Conservation (phyloP, 2,113 vertebrate species). For the Paedocypris sp. region DNA sequence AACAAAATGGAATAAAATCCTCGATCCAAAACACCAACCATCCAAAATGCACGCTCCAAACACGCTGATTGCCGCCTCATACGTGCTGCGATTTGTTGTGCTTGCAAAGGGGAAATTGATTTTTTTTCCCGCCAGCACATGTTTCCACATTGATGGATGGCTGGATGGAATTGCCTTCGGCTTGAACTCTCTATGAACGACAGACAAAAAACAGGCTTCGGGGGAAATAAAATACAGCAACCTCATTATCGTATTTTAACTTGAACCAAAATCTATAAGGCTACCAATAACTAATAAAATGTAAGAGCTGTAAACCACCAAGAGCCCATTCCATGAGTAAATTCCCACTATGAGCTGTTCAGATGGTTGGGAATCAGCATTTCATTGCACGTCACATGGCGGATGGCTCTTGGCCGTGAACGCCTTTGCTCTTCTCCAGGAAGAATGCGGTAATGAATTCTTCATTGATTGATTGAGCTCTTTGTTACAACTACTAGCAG, state of each 20-base stretch:
- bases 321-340: not conserved
- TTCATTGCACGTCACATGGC: not conserved
- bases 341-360: not conserved
- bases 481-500: too few relatives aligned
- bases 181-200: not conserved
- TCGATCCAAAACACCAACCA: too few relatives aligned
- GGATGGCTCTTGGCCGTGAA: not conserved
- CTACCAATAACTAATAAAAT: not conserved
- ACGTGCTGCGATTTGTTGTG: not conserved
- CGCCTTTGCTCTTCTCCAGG: not conserved
- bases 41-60: too few relatives aligned
- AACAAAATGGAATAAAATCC: too few relatives aligned
- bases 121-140: constrained; percentile 11
- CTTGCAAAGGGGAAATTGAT: constrained; percentile 17
- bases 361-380: not conserved
- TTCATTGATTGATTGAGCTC: not conserved
- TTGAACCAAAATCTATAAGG: not conserved
- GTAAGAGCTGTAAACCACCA: not conserved
- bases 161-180: constrained; percentile 30
- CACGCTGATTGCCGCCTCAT: not conserved
- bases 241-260: constrained; percentile 1
- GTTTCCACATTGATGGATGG: constrained; percentile 28
- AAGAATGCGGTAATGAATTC: not conserved
- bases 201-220: constrained; percentile 19
- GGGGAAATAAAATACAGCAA: constrained; percentile 13